Conservation (phyloP, 1,140 invertebrate species). For the Macrotrachela quadricornifera region DNA sequence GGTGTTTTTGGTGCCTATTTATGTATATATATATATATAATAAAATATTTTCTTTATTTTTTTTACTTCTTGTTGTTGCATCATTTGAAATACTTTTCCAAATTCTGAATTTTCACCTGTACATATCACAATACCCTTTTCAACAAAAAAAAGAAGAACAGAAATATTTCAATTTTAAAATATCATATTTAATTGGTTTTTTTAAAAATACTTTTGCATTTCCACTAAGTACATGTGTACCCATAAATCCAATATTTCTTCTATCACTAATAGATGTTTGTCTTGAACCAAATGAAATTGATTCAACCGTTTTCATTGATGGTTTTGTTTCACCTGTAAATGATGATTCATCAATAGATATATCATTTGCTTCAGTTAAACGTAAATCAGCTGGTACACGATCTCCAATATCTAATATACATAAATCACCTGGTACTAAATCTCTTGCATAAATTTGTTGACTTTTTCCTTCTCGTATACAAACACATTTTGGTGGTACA, state of each 20-base stretch:
- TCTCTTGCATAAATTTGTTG: slow-evolving; percentile 77
- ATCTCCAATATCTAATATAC: slow-evolving; percentile 75
- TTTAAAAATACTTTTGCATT: slow-evolving; percentile 41
- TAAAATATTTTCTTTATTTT: too few species aligned
- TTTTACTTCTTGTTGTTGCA: slow-evolving; percentile 70
- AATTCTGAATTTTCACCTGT: slow-evolving; percentile 91
- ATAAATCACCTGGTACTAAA: slow-evolving; percentile 90
- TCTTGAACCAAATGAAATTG: background rate
- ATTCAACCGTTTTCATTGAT: slow-evolving; percentile 23
- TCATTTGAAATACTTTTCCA: slow-evolving; percentile 94
- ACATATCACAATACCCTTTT: slow-evolving; percentile 77
- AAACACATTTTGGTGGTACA: slow-evolving; percentile 48
- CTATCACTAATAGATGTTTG: background rate
- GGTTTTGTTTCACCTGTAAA: slow-evolving; percentile 73
- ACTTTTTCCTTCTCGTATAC: slow-evolving; percentile 57
- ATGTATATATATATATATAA: too few species aligned
- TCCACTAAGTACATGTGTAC: slow-evolving; percentile 79
- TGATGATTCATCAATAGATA: slow-evolving; percentile 88
- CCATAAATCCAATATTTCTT: slow-evolving; percentile 86
- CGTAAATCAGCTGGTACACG: slow-evolving; percentile 83
- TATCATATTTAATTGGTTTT: too few species aligned
- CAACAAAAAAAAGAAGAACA: too few species aligned
- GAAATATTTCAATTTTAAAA: too few species aligned
- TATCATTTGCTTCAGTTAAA: slow-evolving; percentile 60
- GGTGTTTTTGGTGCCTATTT: slow-evolving; percentile 83